Evolutionary conservation across 2,797 vertebrate genomes (phyloP).

Genomic region (Myotis daubentonii): DNA sequence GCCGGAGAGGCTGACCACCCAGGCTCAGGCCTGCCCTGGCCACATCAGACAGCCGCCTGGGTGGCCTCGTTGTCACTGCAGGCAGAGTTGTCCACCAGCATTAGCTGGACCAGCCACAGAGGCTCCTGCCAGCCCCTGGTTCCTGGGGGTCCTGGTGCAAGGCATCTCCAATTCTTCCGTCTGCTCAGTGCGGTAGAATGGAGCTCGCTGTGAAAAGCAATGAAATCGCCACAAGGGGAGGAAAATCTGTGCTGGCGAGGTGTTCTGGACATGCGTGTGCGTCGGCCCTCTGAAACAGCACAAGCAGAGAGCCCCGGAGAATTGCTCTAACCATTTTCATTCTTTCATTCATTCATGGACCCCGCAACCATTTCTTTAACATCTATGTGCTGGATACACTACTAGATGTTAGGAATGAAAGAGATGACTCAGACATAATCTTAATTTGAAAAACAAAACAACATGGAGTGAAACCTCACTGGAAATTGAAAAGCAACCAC

Average conservation of each 20-base stretch:
- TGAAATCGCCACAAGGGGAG: background rate
- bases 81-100: slow-evolving; percentile 63
- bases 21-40: slow-evolving; percentile 37
- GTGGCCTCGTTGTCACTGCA: slow-evolving; percentile 72
- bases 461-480: background rate
- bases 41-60: slow-evolving; percentile 71
- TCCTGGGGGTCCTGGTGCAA: slow-evolving; percentile 55
- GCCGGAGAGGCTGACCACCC: slow-evolving; percentile 62
- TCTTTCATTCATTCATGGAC: background rate
- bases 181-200: background rate
- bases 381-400: background rate
- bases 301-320: background rate
- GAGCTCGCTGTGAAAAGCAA: background rate
- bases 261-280: background rate
- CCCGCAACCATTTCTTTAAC: slow-evolving; percentile 2
- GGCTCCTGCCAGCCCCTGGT: slow-evolving; percentile 35
- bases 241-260: background rate
- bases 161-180: background rate
- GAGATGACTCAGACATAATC: background rate
- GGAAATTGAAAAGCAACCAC: background rate
- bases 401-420: background rate
- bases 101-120: slow-evolving; percentile 8
- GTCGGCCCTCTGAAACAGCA: background rate
- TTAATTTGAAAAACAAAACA: slow-evolving; percentile 1
- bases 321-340: background rate